These are phyloP conservation scores for Macrosteles quadrilineatus DNA, from an alignment of 1,140 invertebrate genomes.

Conservation along the genomic window DNA sequence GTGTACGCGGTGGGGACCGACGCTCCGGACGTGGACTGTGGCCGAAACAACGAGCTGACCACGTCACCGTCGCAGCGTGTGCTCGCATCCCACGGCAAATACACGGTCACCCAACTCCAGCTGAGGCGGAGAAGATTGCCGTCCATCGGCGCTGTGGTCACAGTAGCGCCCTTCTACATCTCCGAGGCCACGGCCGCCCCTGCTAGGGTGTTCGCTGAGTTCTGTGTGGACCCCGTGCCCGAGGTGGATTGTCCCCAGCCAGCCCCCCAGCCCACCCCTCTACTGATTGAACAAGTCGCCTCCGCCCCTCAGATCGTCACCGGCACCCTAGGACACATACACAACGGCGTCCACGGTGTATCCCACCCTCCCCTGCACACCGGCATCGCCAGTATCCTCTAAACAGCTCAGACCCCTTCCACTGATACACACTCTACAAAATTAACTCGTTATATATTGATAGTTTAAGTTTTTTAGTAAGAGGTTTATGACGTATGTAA, in stretches of 20 bases:
- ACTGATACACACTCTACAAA: too few relatives aligned
- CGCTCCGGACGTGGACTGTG: slow-evolving; percentile 1
- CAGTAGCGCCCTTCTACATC: background rate
- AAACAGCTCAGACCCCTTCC: too few relatives aligned
- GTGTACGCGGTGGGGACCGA: slow-evolving; percentile 7
- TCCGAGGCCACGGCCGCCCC: background rate
- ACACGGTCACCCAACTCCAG: background rate
- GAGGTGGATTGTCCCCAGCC: slow-evolving; percentile 15
- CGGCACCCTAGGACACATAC: background rate
- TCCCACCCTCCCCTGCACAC: background rate
- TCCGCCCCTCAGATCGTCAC: background rate
- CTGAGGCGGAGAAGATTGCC: background rate
- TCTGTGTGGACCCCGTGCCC: slow-evolving; percentile 5
- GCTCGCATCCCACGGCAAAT: background rate
- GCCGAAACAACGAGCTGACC: slow-evolving; percentile 9
- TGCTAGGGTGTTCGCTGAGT: slow-evolving; percentile 5
- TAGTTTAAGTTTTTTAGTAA: too few relatives aligned
- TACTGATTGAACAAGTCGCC: background rate
- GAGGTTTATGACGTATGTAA: too few relatives aligned
- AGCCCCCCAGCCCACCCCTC: background rate
- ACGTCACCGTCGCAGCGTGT: background rate
- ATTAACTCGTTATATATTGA: too few relatives aligned
- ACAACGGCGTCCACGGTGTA: background rate
- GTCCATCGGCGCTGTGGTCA: background rate
- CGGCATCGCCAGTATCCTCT: too few relatives aligned